Evolutionary conservation across 2,888 invertebrate species (phyloP).

Genomic region (Lamellibrachia columna): DNA sequence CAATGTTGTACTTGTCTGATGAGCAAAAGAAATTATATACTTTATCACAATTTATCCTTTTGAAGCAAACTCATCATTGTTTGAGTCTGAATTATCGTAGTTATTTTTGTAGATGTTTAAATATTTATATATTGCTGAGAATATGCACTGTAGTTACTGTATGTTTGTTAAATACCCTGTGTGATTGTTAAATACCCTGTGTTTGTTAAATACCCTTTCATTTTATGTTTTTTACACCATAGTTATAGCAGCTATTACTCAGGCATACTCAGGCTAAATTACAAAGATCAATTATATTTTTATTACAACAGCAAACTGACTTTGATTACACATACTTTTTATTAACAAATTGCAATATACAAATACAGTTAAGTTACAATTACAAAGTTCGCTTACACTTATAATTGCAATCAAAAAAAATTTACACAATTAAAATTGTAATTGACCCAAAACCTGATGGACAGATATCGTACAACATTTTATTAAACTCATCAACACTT

Average conservation of each 20-base stretch:
- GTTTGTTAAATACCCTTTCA: neutral
- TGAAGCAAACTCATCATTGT: neutral
- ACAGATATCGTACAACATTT: neutral
- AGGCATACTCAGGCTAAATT: neutral
- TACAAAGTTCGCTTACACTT: neutral
- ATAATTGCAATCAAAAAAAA: neutral
- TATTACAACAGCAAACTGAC: too few species aligned
- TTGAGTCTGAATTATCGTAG: neutral
- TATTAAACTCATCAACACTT: neutral
- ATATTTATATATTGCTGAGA: neutral
- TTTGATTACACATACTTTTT: too few species aligned
- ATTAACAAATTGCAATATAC: neutral
- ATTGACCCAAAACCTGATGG: neutral
- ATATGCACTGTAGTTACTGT: neutral
- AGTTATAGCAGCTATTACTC: neutral
- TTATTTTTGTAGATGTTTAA: neutral
- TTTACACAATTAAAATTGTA: neutral
- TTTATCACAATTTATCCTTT: too few species aligned
- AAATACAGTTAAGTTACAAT: neutral
- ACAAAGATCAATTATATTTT: too few species aligned
- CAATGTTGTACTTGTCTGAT: too few species aligned
- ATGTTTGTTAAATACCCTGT: neutral
- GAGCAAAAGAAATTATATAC: too few species aligned
- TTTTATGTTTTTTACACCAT: neutral
- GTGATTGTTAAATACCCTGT: neutral